phyloP scores from a whole-genome alignment of 2,888 invertebrate genomes.

The Chrysopilus asiliformis region DNA sequence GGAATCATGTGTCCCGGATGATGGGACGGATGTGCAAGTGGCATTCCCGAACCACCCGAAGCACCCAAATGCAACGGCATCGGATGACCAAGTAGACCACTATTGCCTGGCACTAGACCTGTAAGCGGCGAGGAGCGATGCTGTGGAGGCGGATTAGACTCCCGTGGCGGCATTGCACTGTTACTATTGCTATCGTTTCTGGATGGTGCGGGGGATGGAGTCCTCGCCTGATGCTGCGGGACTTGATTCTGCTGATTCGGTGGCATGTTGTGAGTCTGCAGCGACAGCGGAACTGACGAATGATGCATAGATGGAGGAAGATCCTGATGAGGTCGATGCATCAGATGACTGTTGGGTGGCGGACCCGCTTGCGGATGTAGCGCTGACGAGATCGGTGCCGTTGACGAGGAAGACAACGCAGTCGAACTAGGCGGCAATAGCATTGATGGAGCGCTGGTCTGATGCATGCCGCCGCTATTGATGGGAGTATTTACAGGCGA shows the following conservation, averaged over 20 bases:
- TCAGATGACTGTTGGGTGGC: constrained; percentile 21
- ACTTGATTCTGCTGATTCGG: constrained; percentile 10
- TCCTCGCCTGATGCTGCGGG: constrained; percentile 17
- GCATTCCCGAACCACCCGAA: constrained; percentile 26
- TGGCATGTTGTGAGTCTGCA: constrained; percentile 24
- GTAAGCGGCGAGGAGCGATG: constrained; percentile 33
- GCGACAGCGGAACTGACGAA: constrained; percentile 28
- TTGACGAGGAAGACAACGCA: constrained; percentile 18
- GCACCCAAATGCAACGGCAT: constrained; percentile 31
- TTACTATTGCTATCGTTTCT: constrained; percentile 22
- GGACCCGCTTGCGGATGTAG: constrained; percentile 22
- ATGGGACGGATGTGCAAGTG: constrained; percentile 12
- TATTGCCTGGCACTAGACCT: constrained; percentile 22
- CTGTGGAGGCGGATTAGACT: constrained; percentile 12
- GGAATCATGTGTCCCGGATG: constrained; percentile 33
- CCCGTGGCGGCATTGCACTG: constrained; percentile 9
- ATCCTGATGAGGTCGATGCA: constrained; percentile 35
- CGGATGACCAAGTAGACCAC: constrained; percentile 32
- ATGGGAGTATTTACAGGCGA: constrained; percentile 14
- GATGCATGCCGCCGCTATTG: too few species aligned
- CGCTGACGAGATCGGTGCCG: constrained; percentile 23
- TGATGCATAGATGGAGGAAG: constrained; percentile 34
- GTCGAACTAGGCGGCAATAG: constrained; percentile 35
- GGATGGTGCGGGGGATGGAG: constrained; percentile 32
- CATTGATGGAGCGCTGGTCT: constrained; percentile 33